Percentiles rank a stretch among this genome's conserved stretches.
Evolutionary conservation across 2,888 invertebrate species (phyloP).

Genomic region (Pteria penguin): DNA sequence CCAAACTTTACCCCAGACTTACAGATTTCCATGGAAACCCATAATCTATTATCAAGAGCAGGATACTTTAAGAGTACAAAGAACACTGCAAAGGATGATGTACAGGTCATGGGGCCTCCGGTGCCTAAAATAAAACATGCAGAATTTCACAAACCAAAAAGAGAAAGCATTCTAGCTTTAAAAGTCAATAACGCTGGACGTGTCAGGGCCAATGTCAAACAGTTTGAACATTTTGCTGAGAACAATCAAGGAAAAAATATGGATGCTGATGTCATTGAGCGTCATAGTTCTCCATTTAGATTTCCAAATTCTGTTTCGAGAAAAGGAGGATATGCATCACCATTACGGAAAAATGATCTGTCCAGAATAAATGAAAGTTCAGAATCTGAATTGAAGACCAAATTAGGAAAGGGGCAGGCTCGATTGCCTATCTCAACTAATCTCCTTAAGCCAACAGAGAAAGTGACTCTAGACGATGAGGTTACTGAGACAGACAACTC

Average conservation of each 20-base stretch:
- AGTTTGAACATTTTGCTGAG: slow-evolving; percentile 51
- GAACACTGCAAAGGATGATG: slow-evolving; percentile 40
- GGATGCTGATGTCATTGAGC: slow-evolving; percentile 52
- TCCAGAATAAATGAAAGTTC: slow-evolving; percentile 37
- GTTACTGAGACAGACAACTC: slow-evolving; percentile 8
- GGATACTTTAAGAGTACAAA: slow-evolving; percentile 59
- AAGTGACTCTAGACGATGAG: slow-evolving; percentile 24
- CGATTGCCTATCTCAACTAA: slow-evolving; percentile 68
- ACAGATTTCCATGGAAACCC: slow-evolving; percentile 71
- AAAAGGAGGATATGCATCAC: slow-evolving; percentile 63
- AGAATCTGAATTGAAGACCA: slow-evolving; percentile 5
- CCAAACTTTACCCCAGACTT: slow-evolving; percentile 65
- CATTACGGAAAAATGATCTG: slow-evolving; percentile 56
- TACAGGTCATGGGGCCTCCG: slow-evolving; percentile 49
- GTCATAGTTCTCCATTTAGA: slow-evolving; percentile 63
- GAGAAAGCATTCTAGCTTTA: slow-evolving; percentile 70
- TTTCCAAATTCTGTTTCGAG: slow-evolving; percentile 66
- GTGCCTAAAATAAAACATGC: slow-evolving; percentile 62
- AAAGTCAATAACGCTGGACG: slow-evolving; percentile 64
- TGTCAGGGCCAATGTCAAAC: slow-evolving; percentile 66
- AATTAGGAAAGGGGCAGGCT: slow-evolving; percentile 52
- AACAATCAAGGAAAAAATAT: slow-evolving; percentile 8
- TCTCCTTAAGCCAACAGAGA: slow-evolving; percentile 61
- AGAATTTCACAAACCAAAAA: slow-evolving; percentile 58
- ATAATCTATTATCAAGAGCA: slow-evolving; percentile 70